Evolutionary conservation across 1,140 invertebrate genomes (phyloP).

Genomic region (Zaprionus inermis): DNA sequence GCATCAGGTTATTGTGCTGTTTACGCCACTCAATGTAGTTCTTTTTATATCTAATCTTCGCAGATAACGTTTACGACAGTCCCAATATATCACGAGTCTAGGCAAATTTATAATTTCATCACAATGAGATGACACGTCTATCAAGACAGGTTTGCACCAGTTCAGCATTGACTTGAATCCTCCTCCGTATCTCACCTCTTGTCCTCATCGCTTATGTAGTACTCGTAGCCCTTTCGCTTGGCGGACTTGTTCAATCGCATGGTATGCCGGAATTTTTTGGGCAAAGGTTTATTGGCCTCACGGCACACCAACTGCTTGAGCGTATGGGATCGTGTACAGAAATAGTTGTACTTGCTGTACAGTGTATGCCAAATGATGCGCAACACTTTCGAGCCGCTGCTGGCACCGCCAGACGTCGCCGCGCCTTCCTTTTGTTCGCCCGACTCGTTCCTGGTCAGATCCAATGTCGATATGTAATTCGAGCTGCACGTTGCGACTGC

Average conservation of each 20-base stretch:
- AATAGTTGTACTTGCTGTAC: slow-evolving; percentile 68
- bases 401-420: slow-evolving; percentile 20
- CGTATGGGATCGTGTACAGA: slow-evolving; percentile 63
- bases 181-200: slow-evolving; percentile 82
- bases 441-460: slow-evolving; percentile 48
- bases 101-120: slow-evolving; percentile 65
- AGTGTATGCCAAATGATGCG: slow-evolving; percentile 76
- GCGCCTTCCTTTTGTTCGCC: slow-evolving; percentile 32
- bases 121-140: slow-evolving; percentile 25
- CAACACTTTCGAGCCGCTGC: slow-evolving; percentile 67
- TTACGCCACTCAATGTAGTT: slow-evolving; percentile 35
- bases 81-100: slow-evolving; percentile 36
- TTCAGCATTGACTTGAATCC: slow-evolving; percentile 15
- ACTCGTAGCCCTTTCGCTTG: slow-evolving; percentile 85
- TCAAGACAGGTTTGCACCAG: slow-evolving; percentile 11
- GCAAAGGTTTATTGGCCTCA: slow-evolving; percentile 76
- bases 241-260: slow-evolving; percentile 82
- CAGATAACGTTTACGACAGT: slow-evolving; percentile 55
- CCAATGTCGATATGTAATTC: slow-evolving; percentile 65
- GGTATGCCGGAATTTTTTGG: slow-evolving; percentile 73
- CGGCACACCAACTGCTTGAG: slow-evolving; percentile 69
- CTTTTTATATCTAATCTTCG: slow-evolving; percentile 68
- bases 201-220: slow-evolving; percentile 86
- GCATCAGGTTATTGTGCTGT: slow-evolving; percentile 39
- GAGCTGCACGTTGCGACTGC: slow-evolving; percentile 37